A percentile compares a stretch with the other conserved stretches of the same genome.
These are phyloP conservation scores for Macrosteles quadrilineatus DNA, from an alignment of 1,140 invertebrate species.

Conservation along the genomic window DNA sequence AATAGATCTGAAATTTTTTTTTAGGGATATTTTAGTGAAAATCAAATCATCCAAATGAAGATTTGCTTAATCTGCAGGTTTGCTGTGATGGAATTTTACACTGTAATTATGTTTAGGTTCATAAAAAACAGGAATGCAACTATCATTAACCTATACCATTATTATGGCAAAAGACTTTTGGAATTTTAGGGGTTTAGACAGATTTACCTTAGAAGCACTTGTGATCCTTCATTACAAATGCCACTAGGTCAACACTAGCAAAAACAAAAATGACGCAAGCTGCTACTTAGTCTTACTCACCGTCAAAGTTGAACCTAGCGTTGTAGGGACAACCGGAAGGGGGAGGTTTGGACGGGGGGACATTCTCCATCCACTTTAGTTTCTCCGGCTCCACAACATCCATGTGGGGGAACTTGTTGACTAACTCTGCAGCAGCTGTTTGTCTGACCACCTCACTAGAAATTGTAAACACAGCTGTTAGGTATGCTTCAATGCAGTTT, in stretches of 20 bases:
- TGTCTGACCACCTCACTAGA: constrained; percentile 41
- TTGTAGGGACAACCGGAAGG: constrained; percentile 61
- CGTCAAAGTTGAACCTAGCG: constrained; percentile 66
- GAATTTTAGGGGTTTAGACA: background rate
- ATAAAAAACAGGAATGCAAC: too few species aligned
- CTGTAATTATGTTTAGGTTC: too few species aligned
- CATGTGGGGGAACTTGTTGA: constrained; percentile 80
- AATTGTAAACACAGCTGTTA: too few species aligned
- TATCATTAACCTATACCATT: too few species aligned
- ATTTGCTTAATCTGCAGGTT: too few species aligned
- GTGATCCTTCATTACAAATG: background rate
- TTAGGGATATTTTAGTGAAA: too few species aligned
- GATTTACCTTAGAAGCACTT: background rate
- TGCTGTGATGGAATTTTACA: too few species aligned
- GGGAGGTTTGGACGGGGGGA: constrained; percentile 50
- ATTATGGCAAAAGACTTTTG: background rate
- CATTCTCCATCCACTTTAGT: constrained; percentile 78
- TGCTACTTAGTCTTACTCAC: constrained; percentile 42
- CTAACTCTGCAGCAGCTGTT: constrained; percentile 52
- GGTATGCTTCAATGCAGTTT: constrained; percentile 38
- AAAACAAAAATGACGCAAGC: background rate
- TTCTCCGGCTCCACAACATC: constrained; percentile 79
- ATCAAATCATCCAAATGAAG: too few species aligned
- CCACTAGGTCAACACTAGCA: background rate
- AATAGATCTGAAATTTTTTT: too few species aligned